These are phyloP conservation scores for Drosophila willistoni DNA, from an alignment of 1,140 invertebrate species.

Conservation along the genomic window DNA sequence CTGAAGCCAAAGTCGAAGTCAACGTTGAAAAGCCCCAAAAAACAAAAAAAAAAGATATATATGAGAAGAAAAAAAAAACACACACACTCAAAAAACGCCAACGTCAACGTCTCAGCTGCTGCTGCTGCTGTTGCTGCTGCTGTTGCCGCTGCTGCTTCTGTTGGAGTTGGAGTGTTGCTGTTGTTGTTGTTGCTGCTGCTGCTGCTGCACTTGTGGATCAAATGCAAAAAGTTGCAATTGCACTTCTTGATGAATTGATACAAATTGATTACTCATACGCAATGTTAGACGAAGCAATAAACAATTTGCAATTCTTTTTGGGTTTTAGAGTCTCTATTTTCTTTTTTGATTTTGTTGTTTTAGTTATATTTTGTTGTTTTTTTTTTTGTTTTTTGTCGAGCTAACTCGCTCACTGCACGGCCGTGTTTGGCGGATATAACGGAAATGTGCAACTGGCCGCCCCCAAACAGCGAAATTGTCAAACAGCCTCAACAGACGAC, in stretches of 20 bases:
- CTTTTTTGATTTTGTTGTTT: not conserved
- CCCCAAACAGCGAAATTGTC: slow-evolving; percentile 72
- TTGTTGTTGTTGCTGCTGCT: not conserved
- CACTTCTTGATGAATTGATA: slow-evolving; percentile 11
- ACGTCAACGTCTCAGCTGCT: slow-evolving; percentile 46
- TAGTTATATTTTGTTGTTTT: not conserved
- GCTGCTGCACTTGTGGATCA: not conserved
- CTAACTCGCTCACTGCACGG: slow-evolving; percentile 37
- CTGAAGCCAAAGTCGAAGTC: slow-evolving; percentile 50
- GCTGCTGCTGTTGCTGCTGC: slow-evolving; percentile 40
- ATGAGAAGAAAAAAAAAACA: not conserved
- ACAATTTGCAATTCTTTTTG: not conserved
- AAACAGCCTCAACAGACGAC: slow-evolving; percentile 50
- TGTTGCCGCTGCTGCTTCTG: slow-evolving; percentile 8
- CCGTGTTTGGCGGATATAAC: slow-evolving; percentile 72
- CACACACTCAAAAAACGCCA: slow-evolving; percentile 37
- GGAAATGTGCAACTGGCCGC: slow-evolving; percentile 78
- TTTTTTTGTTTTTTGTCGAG: not conserved
- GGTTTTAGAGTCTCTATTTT: not conserved
- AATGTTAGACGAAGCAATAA: not conserved
- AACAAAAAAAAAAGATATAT: slow-evolving; percentile 30
- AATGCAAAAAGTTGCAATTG: slow-evolving; percentile 5
- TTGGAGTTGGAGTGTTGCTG: slow-evolving; percentile 1
- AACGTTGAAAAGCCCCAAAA: slow-evolving; percentile 7
- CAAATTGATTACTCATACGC: slow-evolving; percentile 26